These are phyloP conservation scores for Mystacides longicornis DNA, from an alignment of 2,888 invertebrate genomes.

Conservation along the genomic window DNA sequence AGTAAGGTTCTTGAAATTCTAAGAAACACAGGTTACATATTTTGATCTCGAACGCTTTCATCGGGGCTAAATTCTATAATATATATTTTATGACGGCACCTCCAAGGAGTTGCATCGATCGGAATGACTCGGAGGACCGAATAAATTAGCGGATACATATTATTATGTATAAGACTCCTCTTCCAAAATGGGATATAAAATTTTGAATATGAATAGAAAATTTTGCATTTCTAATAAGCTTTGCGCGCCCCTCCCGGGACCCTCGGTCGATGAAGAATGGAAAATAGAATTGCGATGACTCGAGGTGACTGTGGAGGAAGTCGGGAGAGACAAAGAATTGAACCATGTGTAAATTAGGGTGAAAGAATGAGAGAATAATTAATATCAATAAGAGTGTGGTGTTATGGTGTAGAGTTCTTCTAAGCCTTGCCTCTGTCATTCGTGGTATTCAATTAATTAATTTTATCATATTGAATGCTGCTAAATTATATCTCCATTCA, in stretches of 20 bases:
- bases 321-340: slow-evolving; percentile 43
- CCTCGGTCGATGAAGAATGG: background rate
- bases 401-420: too few species aligned
- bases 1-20: too few species aligned
- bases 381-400: background rate
- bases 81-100: too few species aligned
- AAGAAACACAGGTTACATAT: too few species aligned
- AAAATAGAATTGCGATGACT: too few species aligned
- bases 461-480: too few species aligned
- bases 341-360: slow-evolving; percentile 54
- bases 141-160: slow-evolving; percentile 83
- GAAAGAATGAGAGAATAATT: slow-evolving; percentile 36
- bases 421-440: too few species aligned
- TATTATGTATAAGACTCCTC: too few species aligned
- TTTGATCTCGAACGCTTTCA: too few species aligned
- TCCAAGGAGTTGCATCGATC: slow-evolving; percentile 36
- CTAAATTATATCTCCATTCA: too few species aligned
- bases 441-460: too few species aligned
- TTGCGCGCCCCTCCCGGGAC: slow-evolving; percentile 32
- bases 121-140: slow-evolving; percentile 45
- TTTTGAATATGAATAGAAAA: slow-evolving; percentile 85
- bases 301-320: slow-evolving; percentile 34
- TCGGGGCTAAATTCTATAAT: too few species aligned
- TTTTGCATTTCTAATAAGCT: slow-evolving; percentile 78
- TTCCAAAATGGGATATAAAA: slow-evolving; percentile 72